Percentiles rank a stretch among this genome's conserved stretches.
These are phyloP conservation scores for Pipistrellus nathusii DNA, from an alignment of 2,797 vertebrate genomes.

Conservation along the genomic window DNA sequence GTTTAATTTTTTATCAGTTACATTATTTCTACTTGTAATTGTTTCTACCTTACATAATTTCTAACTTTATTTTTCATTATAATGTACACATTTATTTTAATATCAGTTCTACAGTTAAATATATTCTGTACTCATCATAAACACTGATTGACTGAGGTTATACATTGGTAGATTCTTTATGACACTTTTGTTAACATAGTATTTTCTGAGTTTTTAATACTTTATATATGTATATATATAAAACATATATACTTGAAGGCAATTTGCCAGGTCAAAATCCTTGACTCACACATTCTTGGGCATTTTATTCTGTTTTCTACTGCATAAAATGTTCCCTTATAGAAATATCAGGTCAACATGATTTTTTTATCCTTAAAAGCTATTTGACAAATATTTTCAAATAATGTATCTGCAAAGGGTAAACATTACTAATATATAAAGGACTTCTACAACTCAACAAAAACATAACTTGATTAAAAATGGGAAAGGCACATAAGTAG, in stretches of 20 bases:
- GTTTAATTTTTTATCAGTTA: neutral
- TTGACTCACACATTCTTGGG: neutral
- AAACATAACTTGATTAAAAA: neutral
- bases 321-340: neutral
- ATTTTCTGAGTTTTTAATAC: neutral
- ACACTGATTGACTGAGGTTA: neutral
- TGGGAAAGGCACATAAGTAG: neutral
- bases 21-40: conserved; percentile 5
- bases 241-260: neutral
- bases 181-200: neutral
- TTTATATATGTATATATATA: neutral
- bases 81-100: conserved; percentile 29
- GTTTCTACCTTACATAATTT: neutral
- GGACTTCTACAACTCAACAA: neutral
- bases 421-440: neutral
- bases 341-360: neutral
- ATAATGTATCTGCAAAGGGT: neutral
- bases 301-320: conserved; percentile 17
- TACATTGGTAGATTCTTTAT: neutral
- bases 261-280: neutral
- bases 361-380: neutral
- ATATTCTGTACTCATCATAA: neutral
- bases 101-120: neutral
- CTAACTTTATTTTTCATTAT: neutral
- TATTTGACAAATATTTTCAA: neutral